Base-by-base conservation (phyloP, 2,888 invertebrate species). In the Lepetodrilus schrolli region DNA sequence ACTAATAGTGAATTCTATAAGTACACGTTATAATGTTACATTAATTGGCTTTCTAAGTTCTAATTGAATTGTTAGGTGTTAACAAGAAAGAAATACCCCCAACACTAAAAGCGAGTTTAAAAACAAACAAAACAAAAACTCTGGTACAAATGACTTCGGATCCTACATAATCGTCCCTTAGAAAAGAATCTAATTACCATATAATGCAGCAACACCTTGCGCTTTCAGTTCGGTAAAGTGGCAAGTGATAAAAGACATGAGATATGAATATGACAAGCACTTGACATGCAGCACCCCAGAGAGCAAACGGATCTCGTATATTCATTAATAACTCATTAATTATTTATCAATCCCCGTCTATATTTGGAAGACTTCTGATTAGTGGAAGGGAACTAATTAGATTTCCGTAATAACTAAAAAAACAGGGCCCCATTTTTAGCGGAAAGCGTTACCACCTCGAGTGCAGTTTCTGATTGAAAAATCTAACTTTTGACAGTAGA, bases 291-390 rank as follows among this genome's bases (percentile, higher is more conserved):
- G 30, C n/a, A 58, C 58, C 58, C 58, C 30, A 13, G 58, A 58
- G 58, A 30, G 26, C 17, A 34, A 17, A 17, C 30, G 13, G 21
- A 10, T 58, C 58, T 58, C 26, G 34, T 30, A 58, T 58, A 58
- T 58, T 58, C 58, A 58, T 58, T 58, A 58, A 58, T 58, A 26
- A 30, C 58, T 58, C 58, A 58, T 58, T 58, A 58, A 58, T 58
- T 58, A 58, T 58, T 58, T 58, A 26, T 30, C 58, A 58, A 58
- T 58, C 34, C 34, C 17, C 58, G 58, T 58, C 58, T 58, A 58
- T 58, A 58, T 58, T 58, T 26, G 30, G 58, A 58, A 17, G 26
- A 23, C 26, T 58, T 58, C 58, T 58, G 58, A 58, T 58, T 58
- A 58, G 58, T 58, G 58, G 7, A 30, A 58, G n/a, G 30, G 58